A percentile compares a stretch with the other conserved stretches of the same genome.
These are phyloP conservation scores for Novumbra hubbsi DNA, from an alignment of 2,797 vertebrate species.

Conservation along the genomic window DNA sequence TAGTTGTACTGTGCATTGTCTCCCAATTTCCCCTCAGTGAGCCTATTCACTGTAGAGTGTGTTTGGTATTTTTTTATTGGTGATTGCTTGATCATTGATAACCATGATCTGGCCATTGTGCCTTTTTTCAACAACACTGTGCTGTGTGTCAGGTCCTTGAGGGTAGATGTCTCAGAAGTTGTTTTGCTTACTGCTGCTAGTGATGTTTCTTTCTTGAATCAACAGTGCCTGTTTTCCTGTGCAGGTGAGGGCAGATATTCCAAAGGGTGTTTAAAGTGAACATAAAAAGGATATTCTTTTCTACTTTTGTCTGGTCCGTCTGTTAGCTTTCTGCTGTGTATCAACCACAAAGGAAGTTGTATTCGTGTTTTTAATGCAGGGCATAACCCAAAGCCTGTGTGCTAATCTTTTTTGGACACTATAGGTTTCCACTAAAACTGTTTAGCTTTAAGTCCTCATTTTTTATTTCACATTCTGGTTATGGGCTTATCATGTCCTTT, in stretches of 20 bases:
- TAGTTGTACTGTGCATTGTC: conserved; percentile 71
- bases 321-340: not conserved
- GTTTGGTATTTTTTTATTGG: conserved; percentile 44
- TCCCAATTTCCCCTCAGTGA: conserved; percentile 38
- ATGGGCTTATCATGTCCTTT: not conserved
- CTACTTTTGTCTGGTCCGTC: not conserved
- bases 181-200: conserved; percentile 72
- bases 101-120: conserved; percentile 42
- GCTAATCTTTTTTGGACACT: not conserved
- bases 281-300: not conserved
- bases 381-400: not conserved
- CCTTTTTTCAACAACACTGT: conserved; percentile 39
- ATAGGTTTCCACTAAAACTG: not conserved
- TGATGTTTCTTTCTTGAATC: conserved; percentile 48
- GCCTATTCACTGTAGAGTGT: conserved; percentile 56
- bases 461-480: not conserved
- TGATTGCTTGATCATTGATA: conserved; percentile 18
- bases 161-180: conserved; percentile 39
- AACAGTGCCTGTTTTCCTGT: conserved; percentile 19
- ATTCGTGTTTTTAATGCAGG: not conserved
- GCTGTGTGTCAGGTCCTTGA: conserved; percentile 24
- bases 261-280: not conserved
- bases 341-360: not conserved
- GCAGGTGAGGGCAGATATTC: not conserved
- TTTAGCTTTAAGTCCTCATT: not conserved